Conservation (phyloP, 2,888 invertebrate genomes). For the Lobophora halterata region DNA sequence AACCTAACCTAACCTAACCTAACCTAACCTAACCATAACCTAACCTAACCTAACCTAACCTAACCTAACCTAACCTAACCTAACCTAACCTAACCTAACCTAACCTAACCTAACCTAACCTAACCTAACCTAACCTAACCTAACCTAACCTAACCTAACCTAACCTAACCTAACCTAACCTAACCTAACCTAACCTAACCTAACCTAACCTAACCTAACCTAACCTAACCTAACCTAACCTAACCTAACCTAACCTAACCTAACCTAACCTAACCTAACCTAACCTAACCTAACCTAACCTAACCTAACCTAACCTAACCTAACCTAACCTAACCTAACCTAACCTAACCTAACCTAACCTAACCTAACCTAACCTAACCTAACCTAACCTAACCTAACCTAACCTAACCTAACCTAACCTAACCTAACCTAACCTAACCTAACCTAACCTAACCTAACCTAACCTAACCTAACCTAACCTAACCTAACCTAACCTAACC, state of each 20-base stretch:
- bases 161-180: slow-evolving; percentile 15
- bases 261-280: too few species aligned
- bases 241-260: slow-evolving; percentile 18
- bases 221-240: slow-evolving; percentile 15
- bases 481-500: slow-evolving; percentile 15
- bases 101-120: slow-evolving; percentile 15
- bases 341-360: too few species aligned
- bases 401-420: slow-evolving; percentile 11
- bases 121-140: slow-evolving; percentile 7
- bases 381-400: slow-evolving; percentile 18
- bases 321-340: slow-evolving; percentile 20
- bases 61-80: slow-evolving; percentile 9
- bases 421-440: slow-evolving; percentile 16
- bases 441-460: slow-evolving; percentile 13
- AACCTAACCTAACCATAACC: too few species aligned
- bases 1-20: slow-evolving; percentile 18
- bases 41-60: slow-evolving; percentile 10
- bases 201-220: too few species aligned
- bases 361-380: too few species aligned
- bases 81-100: slow-evolving; percentile 11
- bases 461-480: slow-evolving; percentile 13
- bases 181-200: too few species aligned
- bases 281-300: slow-evolving; percentile 25
- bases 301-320: slow-evolving; percentile 22
- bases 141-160: slow-evolving; percentile 15